Conservation (phyloP, 2,113 vertebrate species). For the Uria aalge region DNA sequence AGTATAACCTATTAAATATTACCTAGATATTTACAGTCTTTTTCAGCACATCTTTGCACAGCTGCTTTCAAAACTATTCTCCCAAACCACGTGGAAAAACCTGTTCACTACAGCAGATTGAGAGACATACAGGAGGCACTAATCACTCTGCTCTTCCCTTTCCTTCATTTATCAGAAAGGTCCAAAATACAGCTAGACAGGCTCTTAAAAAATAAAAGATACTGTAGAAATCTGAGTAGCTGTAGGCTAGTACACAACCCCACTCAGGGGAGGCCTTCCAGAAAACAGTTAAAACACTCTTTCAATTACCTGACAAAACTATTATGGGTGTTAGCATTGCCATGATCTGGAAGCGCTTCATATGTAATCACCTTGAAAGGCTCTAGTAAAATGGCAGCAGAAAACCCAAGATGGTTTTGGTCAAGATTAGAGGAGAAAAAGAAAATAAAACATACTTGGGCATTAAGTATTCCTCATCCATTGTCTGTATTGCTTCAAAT, state of each 20-base stretch:
- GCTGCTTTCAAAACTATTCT: background rate
- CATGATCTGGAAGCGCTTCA: background rate
- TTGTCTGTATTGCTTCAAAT: background rate
- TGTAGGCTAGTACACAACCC: background rate
- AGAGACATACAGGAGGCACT: background rate
- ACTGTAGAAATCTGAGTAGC: background rate
- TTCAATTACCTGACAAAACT: background rate
- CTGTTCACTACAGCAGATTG: background rate
- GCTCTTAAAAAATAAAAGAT: background rate
- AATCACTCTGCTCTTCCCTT: background rate
- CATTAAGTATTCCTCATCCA: background rate
- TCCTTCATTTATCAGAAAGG: background rate
- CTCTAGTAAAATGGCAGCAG: background rate
- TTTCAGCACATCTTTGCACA: background rate
- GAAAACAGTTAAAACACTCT: background rate
- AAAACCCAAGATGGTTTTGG: background rate
- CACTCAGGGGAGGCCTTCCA: background rate
- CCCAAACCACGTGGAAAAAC: rapidly evolving
- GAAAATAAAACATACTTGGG: background rate
- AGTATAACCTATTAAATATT: background rate
- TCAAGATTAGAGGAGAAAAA: background rate
- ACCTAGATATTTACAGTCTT: background rate
- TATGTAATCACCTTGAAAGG: background rate
- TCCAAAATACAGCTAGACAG: background rate
- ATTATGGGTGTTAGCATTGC: background rate